Conservation (phyloP, 2,888 invertebrate species). For the Tenthredo notha region DNA sequence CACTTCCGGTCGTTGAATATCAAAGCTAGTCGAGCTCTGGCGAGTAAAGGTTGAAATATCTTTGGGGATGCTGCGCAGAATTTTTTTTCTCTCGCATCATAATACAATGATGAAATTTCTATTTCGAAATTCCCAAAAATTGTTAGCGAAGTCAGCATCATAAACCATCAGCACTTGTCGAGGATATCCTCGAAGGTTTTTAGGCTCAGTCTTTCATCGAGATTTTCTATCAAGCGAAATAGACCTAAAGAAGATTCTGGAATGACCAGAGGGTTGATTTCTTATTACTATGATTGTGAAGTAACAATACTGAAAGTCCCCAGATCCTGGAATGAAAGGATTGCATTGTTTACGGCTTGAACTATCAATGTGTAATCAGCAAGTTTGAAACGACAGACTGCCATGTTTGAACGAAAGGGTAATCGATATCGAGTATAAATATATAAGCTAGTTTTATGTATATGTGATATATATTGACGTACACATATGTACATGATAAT, state of each 20-base stretch:
- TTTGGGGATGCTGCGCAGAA: constrained; percentile 16
- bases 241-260: not conserved
- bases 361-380: not conserved
- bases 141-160: constrained; percentile 13
- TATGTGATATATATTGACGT: not conserved
- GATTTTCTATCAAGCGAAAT: not conserved
- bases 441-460: not conserved
- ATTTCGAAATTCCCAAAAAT: not conserved
- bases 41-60: constrained; percentile 19
- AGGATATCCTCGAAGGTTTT: not conserved
- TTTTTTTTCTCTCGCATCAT: not conserved
- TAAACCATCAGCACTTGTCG: not conserved
- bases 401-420: not conserved
- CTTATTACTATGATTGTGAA: not conserved
- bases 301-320: not conserved
- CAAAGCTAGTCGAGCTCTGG: constrained; percentile 10
- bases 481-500: not conserved
- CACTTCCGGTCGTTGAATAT: constrained; percentile 26
- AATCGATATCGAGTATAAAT: not conserved
- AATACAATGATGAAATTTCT: not conserved
- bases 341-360: not conserved
- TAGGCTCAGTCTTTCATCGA: not conserved
- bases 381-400: not conserved
- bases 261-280: not conserved
- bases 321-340: not conserved